Evolutionary conservation across 2,888 invertebrate genomes (phyloP).

Genomic region (Volucella inflata): DNA sequence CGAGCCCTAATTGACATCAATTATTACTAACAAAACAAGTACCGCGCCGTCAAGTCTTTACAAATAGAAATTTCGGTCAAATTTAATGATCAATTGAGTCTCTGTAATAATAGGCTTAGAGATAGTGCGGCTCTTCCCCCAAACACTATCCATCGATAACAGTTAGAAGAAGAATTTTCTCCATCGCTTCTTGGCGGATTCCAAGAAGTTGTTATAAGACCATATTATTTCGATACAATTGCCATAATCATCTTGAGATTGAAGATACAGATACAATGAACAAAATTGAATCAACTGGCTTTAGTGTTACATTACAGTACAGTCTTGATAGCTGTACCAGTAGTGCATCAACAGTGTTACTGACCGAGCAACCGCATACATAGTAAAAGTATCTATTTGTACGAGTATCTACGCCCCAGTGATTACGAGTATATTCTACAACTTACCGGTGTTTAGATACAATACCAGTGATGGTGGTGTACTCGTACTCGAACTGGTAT

Average conservation of each 20-base stretch:
- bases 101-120: conserved; percentile 44
- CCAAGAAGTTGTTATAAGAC: conserved; percentile 64
- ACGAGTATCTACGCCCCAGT: conserved; percentile 66
- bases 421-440: conserved; percentile 19
- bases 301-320: conserved; percentile 42
- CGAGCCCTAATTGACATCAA: conserved; percentile 36
- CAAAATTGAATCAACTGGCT: conserved; percentile 56
- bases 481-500: neutral
- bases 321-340: conserved; percentile 17
- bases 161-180: conserved; percentile 63
- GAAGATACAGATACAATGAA: neutral
- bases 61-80: conserved; percentile 62
- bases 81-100: conserved; percentile 54
- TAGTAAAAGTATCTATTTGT: neutral
- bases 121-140: conserved; percentile 12
- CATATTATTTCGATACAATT: conserved; percentile 68
- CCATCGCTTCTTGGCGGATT: conserved; percentile 34
- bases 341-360: conserved; percentile 29
- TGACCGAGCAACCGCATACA: conserved; percentile 55
- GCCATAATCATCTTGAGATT: conserved; percentile 53
- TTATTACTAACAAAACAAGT: conserved; percentile 21
- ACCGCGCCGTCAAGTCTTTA: neutral
- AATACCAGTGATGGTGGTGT: neutral
- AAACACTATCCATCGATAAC: conserved; percentile 33
- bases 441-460: neutral